These are phyloP conservation scores for Cettia cetti DNA, from an alignment of 2,113 vertebrate genomes.

Conservation along the genomic window DNA sequence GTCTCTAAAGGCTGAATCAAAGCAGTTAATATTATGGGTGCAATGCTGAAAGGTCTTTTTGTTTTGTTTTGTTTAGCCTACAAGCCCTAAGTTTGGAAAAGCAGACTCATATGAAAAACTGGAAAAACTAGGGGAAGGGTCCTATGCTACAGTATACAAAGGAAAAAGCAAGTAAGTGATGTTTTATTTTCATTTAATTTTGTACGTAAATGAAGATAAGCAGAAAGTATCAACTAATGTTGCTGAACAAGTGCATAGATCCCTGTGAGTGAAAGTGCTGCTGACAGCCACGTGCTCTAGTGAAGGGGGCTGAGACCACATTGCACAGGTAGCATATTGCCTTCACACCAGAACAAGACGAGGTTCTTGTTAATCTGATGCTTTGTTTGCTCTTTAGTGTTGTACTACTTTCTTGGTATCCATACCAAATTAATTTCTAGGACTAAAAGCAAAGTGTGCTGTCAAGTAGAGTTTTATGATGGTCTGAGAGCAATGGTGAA, in stretches of 20 bases:
- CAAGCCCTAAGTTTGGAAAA: conserved; percentile 97
- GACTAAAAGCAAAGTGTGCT: background rate
- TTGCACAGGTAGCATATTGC: background rate
- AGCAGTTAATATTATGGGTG: background rate
- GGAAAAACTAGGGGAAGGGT: conserved; percentile 96
- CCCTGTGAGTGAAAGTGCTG: background rate
- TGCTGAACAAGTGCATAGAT: background rate
- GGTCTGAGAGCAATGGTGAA: background rate
- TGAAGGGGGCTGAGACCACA: background rate
- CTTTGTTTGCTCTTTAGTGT: background rate
- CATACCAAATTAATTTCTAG: background rate
- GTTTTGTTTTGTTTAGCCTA: conserved; percentile 81
- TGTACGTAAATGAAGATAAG: background rate
- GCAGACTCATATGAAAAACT: conserved; percentile 97
- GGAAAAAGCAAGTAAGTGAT: conserved; percentile 97
- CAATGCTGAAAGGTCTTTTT: background rate
- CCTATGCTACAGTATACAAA: conserved; percentile 98
- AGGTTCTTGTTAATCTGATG: background rate
- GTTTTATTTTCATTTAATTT: background rate
- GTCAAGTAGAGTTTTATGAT: background rate
- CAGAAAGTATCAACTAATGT: background rate
- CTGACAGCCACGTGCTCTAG: background rate
- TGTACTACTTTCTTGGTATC: background rate
- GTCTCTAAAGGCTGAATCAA: background rate
- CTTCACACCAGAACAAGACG: background rate